Evolutionary conservation across 2,888 invertebrate species (phyloP).

Genomic region (Microdon myrmicae): DNA sequence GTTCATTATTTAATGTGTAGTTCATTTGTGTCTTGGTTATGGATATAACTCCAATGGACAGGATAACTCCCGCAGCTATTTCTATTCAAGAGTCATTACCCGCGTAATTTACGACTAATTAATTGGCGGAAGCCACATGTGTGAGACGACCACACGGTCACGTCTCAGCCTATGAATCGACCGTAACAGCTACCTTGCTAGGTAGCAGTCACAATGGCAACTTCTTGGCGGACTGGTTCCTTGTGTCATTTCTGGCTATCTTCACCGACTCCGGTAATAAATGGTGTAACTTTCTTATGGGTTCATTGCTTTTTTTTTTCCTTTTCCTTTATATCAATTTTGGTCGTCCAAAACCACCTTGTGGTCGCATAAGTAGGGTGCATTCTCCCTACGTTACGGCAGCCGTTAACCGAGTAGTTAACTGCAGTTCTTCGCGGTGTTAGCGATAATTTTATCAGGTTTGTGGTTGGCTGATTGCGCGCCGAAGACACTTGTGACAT

Average conservation of each 20-base stretch:
- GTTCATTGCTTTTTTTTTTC: constrained; percentile 2
- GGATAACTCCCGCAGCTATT: constrained; percentile 46
- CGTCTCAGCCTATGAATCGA: constrained; percentile 26
- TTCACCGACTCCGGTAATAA: constrained; percentile 44
- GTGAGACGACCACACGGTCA: constrained; percentile 14
- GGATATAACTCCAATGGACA: constrained; percentile 17
- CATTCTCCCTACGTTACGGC: constrained; percentile 23
- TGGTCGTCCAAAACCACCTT: constrained; percentile 20
- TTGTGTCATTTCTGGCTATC: constrained; percentile 44
- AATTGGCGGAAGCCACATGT: constrained; percentile 52
- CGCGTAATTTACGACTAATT: constrained; percentile 51
- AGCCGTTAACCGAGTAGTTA: constrained; percentile 46
- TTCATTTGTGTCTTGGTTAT: constrained; percentile 8
- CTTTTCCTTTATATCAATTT: constrained; percentile 13
- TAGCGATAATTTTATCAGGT: constrained; percentile 47
- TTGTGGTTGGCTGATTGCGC: constrained; percentile 44
- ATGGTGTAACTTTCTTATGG: constrained; percentile 31
- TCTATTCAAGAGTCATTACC: constrained; percentile 46
- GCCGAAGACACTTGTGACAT: constrained; percentile 18
- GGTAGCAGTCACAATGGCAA: background rate
- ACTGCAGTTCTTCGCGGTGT: constrained; percentile 40
- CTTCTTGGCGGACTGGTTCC: constrained; percentile 1
- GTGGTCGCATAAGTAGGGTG: constrained; percentile 30
- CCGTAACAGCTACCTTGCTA: constrained; percentile 37
- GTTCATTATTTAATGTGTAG: background rate